Evolutionary conservation across 2,113 vertebrate species (phyloP).

Genomic region (Tychaedon coryphoeus): DNA sequence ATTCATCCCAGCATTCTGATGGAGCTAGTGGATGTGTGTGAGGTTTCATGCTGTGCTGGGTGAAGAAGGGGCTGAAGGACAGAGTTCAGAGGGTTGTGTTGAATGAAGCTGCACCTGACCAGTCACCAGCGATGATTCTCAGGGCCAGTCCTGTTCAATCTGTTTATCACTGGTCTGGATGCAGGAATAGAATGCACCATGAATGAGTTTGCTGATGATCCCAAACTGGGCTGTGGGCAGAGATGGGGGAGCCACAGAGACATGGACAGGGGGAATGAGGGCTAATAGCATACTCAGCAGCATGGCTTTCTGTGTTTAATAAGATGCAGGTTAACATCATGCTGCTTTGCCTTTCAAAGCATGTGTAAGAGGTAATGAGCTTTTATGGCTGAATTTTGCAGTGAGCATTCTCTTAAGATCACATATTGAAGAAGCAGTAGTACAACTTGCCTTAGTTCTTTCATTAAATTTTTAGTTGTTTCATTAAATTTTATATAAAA

Average conservation of each 20-base stretch:
- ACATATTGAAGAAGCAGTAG: background rate
- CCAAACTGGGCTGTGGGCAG: background rate
- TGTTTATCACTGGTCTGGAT: background rate
- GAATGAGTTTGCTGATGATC: background rate
- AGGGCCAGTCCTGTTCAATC: background rate
- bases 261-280: background rate
- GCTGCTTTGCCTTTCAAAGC: background rate
- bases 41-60: accelerated
- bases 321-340: background rate
- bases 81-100: background rate
- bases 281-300: background rate
- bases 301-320: background rate
- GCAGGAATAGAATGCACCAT: accelerated
- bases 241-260: background rate
- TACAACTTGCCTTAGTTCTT: background rate
- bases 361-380: background rate
- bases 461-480: background rate
- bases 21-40: accelerated
- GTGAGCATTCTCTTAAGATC: background rate
- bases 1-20: background rate
- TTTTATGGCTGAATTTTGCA: background rate
- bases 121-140: accelerated
- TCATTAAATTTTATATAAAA: background rate
- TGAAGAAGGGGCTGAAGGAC: background rate
- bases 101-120: accelerated